Conservation (phyloP, 1,140 invertebrate species). For the Atopsyche davidsoni region DNA sequence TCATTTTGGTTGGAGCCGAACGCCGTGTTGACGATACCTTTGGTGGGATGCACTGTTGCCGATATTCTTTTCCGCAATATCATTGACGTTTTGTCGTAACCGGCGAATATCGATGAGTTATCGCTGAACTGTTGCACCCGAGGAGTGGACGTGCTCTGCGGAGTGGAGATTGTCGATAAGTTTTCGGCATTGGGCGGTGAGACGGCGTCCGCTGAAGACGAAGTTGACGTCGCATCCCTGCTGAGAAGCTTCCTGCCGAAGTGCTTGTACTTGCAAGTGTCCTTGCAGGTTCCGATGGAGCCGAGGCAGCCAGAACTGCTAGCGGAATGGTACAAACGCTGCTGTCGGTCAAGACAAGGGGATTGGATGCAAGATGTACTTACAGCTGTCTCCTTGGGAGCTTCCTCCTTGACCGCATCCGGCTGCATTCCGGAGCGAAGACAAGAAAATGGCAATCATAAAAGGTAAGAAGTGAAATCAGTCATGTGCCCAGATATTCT, state of each 20-base stretch:
- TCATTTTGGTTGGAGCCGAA: conserved; percentile 11
- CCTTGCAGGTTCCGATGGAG: neutral
- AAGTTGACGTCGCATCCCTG: neutral
- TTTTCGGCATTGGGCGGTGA: neutral
- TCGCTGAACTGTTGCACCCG: conserved; percentile 10
- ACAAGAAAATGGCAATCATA: neutral
- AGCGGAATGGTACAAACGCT: no score
- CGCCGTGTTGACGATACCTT: conserved; percentile 21
- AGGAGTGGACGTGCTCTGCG: conserved; percentile 9
- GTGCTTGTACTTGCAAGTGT: neutral
- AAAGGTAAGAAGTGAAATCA: neutral
- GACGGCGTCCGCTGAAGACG: no score
- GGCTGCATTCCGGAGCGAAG: conserved; percentile 26
- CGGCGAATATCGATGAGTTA: conserved; percentile 12
- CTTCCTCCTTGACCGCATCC: conserved; percentile 19
- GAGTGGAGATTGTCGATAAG: conserved; percentile 15
- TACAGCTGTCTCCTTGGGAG: conserved; percentile 22
- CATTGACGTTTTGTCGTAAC: conserved; percentile 25
- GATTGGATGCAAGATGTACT: no score
- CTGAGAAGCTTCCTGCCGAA: conserved; percentile 10
- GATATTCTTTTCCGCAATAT: conserved; percentile 28
- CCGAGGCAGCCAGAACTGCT: no score
- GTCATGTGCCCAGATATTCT: no score
- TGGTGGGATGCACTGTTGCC: conserved; percentile 26
- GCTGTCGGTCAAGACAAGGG: no score